Conservation (phyloP, 2,113 vertebrate genomes). For the Thamnaconus septentrionalis region DNA sequence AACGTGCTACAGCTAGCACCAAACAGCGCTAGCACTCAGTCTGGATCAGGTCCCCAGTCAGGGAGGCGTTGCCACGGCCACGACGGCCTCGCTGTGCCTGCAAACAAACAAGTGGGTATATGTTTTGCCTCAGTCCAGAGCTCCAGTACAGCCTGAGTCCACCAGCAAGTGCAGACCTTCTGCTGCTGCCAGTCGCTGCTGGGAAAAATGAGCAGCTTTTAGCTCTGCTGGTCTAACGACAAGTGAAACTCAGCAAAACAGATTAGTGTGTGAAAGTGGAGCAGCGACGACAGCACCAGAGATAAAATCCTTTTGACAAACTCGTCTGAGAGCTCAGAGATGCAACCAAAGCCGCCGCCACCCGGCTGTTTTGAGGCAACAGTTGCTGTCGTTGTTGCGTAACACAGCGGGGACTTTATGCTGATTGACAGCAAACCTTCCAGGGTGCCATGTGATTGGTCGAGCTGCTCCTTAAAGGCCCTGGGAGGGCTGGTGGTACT, state of each 20-base stretch:
- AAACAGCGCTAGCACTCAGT: no score
- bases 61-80: no score
- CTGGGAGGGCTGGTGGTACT: conserved; percentile 31
- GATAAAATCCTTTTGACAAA: conserved; percentile 39
- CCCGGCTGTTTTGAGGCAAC: conserved; percentile 41
- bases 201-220: neutral
- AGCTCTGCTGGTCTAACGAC: conserved; percentile 10
- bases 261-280: conserved; percentile 20
- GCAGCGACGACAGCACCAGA: conserved; percentile 15
- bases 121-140: no score
- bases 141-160: no score
- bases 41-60: no score
- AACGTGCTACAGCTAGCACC: no score
- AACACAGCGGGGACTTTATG: conserved; percentile 42
- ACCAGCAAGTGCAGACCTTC: no score
- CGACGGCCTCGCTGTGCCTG: no score
- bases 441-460: no score
- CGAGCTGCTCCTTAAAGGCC: conserved; percentile 67
- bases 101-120: no score
- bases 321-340: conserved; percentile 29
- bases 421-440: conserved; percentile 27
- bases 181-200: no score
- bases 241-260: neutral
- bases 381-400: conserved; percentile 47
- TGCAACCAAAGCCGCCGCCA: conserved; percentile 15